A percentile compares a stretch with the other conserved stretches of the same genome.
These are phyloP conservation scores for Myripristis jacobus DNA, from an alignment of 2,797 vertebrate genomes.

Conservation along the genomic window DNA sequence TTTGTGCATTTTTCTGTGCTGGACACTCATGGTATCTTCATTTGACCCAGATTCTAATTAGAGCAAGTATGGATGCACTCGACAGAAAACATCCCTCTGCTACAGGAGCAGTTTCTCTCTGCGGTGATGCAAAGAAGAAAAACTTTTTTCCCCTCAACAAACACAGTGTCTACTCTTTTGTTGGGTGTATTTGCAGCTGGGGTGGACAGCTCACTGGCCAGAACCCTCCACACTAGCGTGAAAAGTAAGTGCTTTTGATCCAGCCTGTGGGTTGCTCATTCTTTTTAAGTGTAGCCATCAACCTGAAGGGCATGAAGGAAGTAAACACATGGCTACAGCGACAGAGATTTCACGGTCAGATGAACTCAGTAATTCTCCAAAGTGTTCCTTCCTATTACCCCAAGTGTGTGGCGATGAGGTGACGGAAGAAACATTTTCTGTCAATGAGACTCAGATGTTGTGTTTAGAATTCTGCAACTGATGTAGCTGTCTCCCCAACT, in stretches of 20 bases:
- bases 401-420: constrained; percentile 16
- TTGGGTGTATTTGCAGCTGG: background rate
- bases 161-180: background rate
- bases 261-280: constrained; percentile 23
- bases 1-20: background rate
- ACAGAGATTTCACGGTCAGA: constrained; percentile 18
- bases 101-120: background rate
- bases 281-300: constrained; percentile 23
- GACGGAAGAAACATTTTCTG: constrained; percentile 10
- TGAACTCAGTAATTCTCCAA: constrained; percentile 14
- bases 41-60: constrained; percentile 23
- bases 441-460: constrained; percentile 9
- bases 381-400: constrained; percentile 15
- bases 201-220: constrained; percentile 4
- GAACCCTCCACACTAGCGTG: constrained; percentile 10
- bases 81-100: background rate
- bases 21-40: background rate
- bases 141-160: background rate
- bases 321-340: constrained; percentile 26
- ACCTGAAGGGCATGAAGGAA: constrained; percentile 21
- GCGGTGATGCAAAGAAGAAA: constrained; percentile 9
- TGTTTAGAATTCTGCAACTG: constrained; percentile 20
- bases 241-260: constrained; percentile 26
- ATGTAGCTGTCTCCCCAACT: background rate
- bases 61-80: constrained; percentile 3